A percentile compares a stretch with the other conserved stretches of the same genome.
These are phyloP conservation scores for Nothobranchius furzeri DNA, from an alignment of 2,113 vertebrate species.

Conservation along the genomic window DNA sequence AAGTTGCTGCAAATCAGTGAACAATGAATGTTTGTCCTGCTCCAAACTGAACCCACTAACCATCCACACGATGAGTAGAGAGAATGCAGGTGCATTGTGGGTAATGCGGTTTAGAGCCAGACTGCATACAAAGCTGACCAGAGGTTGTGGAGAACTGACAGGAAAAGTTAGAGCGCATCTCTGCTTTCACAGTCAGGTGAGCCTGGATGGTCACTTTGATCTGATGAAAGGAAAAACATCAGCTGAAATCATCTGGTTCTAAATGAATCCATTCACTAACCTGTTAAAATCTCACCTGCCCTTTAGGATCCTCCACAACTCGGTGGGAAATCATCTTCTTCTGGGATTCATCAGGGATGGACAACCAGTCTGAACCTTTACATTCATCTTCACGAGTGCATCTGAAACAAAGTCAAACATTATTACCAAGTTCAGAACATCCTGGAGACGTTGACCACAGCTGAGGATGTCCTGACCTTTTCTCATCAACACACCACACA, in stretches of 20 bases:
- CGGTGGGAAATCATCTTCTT: slow-evolving; percentile 60
- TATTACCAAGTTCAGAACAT: neutral
- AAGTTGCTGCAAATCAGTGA: too few species aligned
- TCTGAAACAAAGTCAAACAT: slow-evolving; percentile 35
- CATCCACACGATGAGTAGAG: slow-evolving; percentile 28
- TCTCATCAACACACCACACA: slow-evolving; percentile 83
- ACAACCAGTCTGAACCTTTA: slow-evolving; percentile 59
- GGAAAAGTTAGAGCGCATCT: slow-evolving; percentile 10
- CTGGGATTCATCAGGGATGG: slow-evolving; percentile 56
- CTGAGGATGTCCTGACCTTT: slow-evolving; percentile 53
- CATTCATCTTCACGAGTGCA: slow-evolving; percentile 72
- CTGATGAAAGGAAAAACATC: slow-evolving; percentile 32
- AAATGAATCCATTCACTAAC: accelerated
- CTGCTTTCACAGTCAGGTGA: slow-evolving; percentile 27
- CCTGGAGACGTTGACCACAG: neutral
- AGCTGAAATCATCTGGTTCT: neutral
- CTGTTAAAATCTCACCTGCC: slow-evolving; percentile 46
- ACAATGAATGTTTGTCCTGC: too few species aligned
- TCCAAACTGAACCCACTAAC: slow-evolving; percentile 39
- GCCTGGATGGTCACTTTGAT: slow-evolving; percentile 46
- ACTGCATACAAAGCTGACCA: neutral
- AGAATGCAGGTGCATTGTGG: slow-evolving; percentile 70
- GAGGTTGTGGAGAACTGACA: slow-evolving; percentile 44
- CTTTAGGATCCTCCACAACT: neutral
- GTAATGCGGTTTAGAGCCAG: slow-evolving; percentile 4